Conservation (phyloP, 2,888 invertebrate species). For the Ochlodes sylvanus region DNA sequence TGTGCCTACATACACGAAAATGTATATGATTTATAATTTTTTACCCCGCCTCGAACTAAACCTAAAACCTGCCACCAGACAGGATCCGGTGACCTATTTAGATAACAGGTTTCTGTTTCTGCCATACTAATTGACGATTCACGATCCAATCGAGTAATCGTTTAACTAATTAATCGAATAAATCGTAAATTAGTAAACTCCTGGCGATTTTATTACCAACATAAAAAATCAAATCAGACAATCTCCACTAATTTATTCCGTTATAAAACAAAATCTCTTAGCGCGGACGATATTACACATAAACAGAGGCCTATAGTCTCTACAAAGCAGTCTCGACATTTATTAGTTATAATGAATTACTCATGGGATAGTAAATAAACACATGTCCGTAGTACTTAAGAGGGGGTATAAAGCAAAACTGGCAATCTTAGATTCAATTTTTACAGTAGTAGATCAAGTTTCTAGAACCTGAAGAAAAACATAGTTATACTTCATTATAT, state of each 20-base stretch:
- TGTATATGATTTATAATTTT: too few species aligned
- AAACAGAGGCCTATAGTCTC: constrained; percentile 3
- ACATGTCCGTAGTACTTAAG: constrained; percentile 52
- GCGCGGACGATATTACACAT: constrained; percentile 25
- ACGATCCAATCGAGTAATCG: not conserved
- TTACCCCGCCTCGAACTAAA: too few species aligned
- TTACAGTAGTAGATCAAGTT: too few species aligned
- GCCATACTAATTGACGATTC: not conserved
- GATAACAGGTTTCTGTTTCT: not conserved
- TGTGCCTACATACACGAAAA: too few species aligned
- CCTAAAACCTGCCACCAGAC: too few species aligned
- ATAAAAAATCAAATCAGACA: constrained; percentile 23
- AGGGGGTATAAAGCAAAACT: too few species aligned
- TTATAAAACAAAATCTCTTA: constrained; percentile 51
- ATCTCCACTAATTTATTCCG: constrained; percentile 45
- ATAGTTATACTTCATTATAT: too few species aligned
- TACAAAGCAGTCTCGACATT: constrained; percentile 46
- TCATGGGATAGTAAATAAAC: constrained; percentile 51
- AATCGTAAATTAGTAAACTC: constrained; percentile 4
- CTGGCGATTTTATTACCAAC: constrained; percentile 11
- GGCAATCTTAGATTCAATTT: too few species aligned
- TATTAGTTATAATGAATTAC: constrained; percentile 51
- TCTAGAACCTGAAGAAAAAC: too few species aligned
- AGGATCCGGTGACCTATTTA: not conserved
- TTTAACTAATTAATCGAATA: not conserved